Conservation (phyloP, 2,113 vertebrate genomes). For the Tautogolabrus adspersus region DNA sequence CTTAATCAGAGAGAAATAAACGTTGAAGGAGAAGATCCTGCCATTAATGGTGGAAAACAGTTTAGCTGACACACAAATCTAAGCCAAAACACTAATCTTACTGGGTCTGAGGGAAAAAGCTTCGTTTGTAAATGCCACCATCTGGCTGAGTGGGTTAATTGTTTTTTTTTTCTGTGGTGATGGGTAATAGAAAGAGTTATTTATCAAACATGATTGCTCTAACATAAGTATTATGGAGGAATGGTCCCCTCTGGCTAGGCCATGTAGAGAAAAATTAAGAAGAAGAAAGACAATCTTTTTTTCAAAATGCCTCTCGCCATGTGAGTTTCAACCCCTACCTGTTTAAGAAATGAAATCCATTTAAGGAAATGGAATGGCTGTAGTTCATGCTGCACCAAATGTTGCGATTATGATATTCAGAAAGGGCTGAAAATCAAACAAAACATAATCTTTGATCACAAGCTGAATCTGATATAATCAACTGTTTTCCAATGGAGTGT, state of each 20-base stretch:
- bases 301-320: neutral
- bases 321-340: neutral
- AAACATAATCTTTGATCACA: neutral
- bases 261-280: neutral
- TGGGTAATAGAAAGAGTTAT: neutral
- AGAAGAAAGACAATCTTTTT: neutral
- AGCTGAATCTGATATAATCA: neutral
- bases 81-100: no score
- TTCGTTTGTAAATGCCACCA: neutral
- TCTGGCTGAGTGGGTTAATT: constrained; percentile 8
- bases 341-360: constrained; percentile 1
- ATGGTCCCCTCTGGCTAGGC: neutral
- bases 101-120: no score
- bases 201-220: neutral
- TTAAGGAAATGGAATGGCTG: neutral
- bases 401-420: neutral
- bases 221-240: neutral
- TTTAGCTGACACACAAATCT: no score
- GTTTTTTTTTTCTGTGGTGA: neutral
- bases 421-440: neutral
- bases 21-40: no score
- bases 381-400: neutral
- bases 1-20: no score
- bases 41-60: no score
- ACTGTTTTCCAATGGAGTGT: neutral